These are phyloP conservation scores for Syngnathus rostellatus DNA, from an alignment of 2,797 vertebrate species.

Conservation along the genomic window DNA sequence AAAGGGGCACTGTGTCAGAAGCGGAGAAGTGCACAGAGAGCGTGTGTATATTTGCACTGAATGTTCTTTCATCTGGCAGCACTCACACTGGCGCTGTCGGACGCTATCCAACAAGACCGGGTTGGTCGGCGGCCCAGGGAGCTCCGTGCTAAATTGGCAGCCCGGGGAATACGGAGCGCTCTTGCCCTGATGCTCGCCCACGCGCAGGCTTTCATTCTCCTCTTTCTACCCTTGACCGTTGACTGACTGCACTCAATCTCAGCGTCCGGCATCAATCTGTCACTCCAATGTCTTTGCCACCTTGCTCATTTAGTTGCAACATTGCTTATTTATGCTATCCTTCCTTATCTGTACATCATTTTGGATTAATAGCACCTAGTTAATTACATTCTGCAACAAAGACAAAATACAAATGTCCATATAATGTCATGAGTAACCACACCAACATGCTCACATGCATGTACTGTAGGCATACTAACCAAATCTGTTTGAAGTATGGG, in stretches of 20 bases:
- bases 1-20: constrained; percentile 67
- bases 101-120: constrained; percentile 54
- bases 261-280: constrained; percentile 45
- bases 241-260: constrained; percentile 51
- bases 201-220: constrained; percentile 59
- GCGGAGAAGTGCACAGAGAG: constrained; percentile 41
- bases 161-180: constrained; percentile 65
- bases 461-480: constrained; percentile 70
- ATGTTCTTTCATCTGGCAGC: constrained; percentile 63
- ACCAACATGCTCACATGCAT: constrained; percentile 31
- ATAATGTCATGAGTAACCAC: constrained; percentile 10
- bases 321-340: constrained; percentile 42
- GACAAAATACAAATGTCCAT: constrained; percentile 30
- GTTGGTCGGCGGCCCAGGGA: constrained; percentile 50
- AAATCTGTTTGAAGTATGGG: constrained; percentile 78
- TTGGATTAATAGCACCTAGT: constrained; percentile 60
- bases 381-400: constrained; percentile 64
- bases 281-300: constrained; percentile 51
- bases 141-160: constrained; percentile 70
- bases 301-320: constrained; percentile 23
- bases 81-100: constrained; percentile 62
- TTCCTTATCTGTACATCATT: constrained; percentile 46
- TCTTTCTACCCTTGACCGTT: constrained; percentile 65
- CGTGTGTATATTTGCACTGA: constrained; percentile 34
- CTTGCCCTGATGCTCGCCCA: constrained; percentile 54